Evolutionary conservation across 2,113 vertebrate genomes (phyloP).

Genomic region (Gymnocephalus cernua): DNA sequence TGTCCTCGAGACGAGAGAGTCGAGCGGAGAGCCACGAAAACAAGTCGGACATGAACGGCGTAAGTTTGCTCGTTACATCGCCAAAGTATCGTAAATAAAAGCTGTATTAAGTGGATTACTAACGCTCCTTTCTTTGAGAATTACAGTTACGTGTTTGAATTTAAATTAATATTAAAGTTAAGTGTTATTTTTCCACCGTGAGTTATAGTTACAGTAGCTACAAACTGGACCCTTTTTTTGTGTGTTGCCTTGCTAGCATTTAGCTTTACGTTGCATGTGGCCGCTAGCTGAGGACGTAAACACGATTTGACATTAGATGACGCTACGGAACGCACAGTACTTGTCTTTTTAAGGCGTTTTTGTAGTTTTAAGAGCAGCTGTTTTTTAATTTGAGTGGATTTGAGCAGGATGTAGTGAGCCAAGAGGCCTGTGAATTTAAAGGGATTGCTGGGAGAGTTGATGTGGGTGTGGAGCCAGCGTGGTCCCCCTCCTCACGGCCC

Average conservation of each 20-base stretch:
- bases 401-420: not conserved
- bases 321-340: not conserved
- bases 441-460: conserved; percentile 28
- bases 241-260: conserved; percentile 56
- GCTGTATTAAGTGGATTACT: not conserved
- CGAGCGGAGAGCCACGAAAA: conserved; percentile 67
- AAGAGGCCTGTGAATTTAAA: conserved; percentile 55
- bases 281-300: not conserved
- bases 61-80: conserved; percentile 71
- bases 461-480: conserved; percentile 59
- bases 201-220: conserved; percentile 6
- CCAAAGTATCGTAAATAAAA: not conserved
- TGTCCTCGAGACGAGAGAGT: conserved; percentile 5
- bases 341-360: not conserved
- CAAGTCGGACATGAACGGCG: conserved; percentile 89
- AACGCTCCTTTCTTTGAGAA: not conserved
- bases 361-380: not conserved
- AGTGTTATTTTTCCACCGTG: rapidly evolving
- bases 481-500: conserved; percentile 40
- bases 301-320: not conserved
- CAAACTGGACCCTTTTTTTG: conserved; percentile 7
- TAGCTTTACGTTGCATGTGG: conserved; percentile 43
- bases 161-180: rapidly evolving
- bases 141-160: rapidly evolving
- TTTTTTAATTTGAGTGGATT: not conserved